Evolutionary conservation across 2,888 invertebrate genomes (phyloP).

Genomic region (Callyntrura guangdongensis): DNA sequence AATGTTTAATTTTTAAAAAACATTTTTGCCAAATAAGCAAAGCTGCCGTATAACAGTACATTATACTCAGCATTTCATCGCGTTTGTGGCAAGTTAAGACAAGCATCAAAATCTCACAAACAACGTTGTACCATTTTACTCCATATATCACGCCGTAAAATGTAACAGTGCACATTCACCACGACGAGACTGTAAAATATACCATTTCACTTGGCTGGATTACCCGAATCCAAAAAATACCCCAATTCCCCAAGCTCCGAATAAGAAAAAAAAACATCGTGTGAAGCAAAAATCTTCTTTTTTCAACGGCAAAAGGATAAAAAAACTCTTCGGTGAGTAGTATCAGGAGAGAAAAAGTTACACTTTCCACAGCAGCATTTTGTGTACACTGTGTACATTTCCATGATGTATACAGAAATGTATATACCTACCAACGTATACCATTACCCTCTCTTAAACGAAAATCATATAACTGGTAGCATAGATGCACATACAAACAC

Average conservation of each 20-base stretch:
- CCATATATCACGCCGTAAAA: not conserved
- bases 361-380: slow-evolving; percentile 26
- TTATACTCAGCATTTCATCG: not conserved
- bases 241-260: slow-evolving; percentile 45
- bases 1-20: slow-evolving; percentile 33
- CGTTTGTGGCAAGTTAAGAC: slow-evolving; percentile 40
- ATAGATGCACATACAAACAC: not conserved
- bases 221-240: slow-evolving; percentile 33
- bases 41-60: slow-evolving; percentile 23
- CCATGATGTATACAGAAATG: not conserved
- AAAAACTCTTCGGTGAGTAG: slow-evolving; percentile 51
- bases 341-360: slow-evolving; percentile 50
- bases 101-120: slow-evolving; percentile 61
- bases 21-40: slow-evolving; percentile 58
- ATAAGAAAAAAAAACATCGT: slow-evolving; percentile 38
- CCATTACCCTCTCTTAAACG: not conserved
- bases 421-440: too few relatives aligned
- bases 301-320: slow-evolving; percentile 43
- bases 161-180: slow-evolving; percentile 11
- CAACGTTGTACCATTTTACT: not conserved
- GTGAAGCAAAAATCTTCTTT: slow-evolving; percentile 44
- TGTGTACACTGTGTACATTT: not conserved
- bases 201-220: slow-evolving; percentile 23
- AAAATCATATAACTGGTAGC: not conserved
- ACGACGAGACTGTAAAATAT: slow-evolving; percentile 27